Percentiles rank a stretch among this genome's conserved stretches.
phyloP scores from a whole-genome alignment of 2,113 vertebrate genomes.

The Panthera leo region DNA sequence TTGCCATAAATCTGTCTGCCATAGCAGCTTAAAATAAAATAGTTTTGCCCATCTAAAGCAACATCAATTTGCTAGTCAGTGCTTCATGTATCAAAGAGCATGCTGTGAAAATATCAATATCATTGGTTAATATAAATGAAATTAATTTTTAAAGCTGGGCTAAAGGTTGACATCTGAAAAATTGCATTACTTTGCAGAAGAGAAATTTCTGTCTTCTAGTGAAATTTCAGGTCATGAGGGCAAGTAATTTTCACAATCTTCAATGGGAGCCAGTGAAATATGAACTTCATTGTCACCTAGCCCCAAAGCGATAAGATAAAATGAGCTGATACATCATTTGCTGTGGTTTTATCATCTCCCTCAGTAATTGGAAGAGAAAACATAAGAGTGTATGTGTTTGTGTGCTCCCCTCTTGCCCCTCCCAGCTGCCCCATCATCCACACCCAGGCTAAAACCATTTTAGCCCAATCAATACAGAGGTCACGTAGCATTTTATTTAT shows the following conservation, averaged over 20 bases:
- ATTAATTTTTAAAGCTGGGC: slow-evolving; percentile 94
- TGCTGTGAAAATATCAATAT: slow-evolving; percentile 93
- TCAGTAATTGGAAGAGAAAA: slow-evolving; percentile 91
- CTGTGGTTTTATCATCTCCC: slow-evolving; percentile 91
- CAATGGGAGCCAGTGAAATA: slow-evolving; percentile 93
- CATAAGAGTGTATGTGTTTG: slow-evolving; percentile 82
- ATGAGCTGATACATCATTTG: slow-evolving; percentile 94
- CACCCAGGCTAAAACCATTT: slow-evolving; percentile 83
- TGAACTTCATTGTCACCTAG: slow-evolving; percentile 94
- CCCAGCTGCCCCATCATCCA: slow-evolving; percentile 79
- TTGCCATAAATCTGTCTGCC: slow-evolving; percentile 88
- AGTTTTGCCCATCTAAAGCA: slow-evolving; percentile 84
- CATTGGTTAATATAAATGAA: slow-evolving; percentile 95
- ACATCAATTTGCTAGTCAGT: slow-evolving; percentile 87
- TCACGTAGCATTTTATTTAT: slow-evolving; percentile 86
- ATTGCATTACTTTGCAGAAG: slow-evolving; percentile 93
- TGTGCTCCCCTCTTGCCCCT: slow-evolving; percentile 65
- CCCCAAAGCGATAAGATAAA: slow-evolving; percentile 92
- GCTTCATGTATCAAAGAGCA: slow-evolving; percentile 89
- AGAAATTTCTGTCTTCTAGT: slow-evolving; percentile 92
- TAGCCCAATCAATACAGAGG: slow-evolving; percentile 88
- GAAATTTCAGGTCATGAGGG: slow-evolving; percentile 92
- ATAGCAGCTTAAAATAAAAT: slow-evolving; percentile 87
- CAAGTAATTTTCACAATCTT: slow-evolving; percentile 93
- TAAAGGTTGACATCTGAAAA: slow-evolving; percentile 95